These are phyloP conservation scores for Branchinecta sandiegonensis DNA, from an alignment of 2,888 invertebrate genomes.

Conservation along the genomic window DNA sequence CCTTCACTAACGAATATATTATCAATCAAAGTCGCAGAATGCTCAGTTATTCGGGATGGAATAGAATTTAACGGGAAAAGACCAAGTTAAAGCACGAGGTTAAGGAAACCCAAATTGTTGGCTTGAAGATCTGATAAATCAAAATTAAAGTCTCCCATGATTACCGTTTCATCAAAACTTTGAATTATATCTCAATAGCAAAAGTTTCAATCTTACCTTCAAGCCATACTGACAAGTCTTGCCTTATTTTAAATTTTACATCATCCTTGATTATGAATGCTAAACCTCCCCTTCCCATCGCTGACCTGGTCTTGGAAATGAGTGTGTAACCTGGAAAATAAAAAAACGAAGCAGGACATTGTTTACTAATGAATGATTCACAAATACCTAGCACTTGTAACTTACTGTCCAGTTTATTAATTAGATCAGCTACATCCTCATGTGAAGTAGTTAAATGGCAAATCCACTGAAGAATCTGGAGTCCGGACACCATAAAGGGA, in stretches of 20 bases:
- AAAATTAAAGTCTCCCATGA: too few species aligned
- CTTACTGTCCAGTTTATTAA: not conserved
- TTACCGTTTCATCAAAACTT: not conserved
- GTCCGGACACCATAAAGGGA: not conserved
- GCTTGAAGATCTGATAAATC: too few species aligned
- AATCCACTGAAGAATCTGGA: not conserved
- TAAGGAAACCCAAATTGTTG: too few species aligned
- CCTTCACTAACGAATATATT: too few species aligned
- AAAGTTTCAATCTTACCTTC: constrained; percentile 6
- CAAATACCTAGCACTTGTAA: not conserved
- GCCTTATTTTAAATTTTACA: not conserved
- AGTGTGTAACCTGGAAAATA: not conserved
- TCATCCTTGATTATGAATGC: constrained; percentile 12
- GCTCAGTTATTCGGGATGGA: too few species aligned
- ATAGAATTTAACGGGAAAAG: too few species aligned
- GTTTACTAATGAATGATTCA: not conserved
- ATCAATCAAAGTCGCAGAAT: too few species aligned
- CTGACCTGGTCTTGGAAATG: not conserved
- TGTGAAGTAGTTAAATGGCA: not conserved
- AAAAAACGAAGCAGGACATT: not conserved
- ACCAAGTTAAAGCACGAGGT: too few species aligned
- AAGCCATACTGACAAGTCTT: not conserved
- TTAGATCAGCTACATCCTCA: not conserved
- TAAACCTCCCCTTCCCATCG: not conserved
- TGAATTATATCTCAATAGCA: not conserved